Evolutionary conservation across 1,140 invertebrate species (phyloP), one percentile per base, ranked within the genome.

Genomic region (Bombus pascuorum): DNA sequence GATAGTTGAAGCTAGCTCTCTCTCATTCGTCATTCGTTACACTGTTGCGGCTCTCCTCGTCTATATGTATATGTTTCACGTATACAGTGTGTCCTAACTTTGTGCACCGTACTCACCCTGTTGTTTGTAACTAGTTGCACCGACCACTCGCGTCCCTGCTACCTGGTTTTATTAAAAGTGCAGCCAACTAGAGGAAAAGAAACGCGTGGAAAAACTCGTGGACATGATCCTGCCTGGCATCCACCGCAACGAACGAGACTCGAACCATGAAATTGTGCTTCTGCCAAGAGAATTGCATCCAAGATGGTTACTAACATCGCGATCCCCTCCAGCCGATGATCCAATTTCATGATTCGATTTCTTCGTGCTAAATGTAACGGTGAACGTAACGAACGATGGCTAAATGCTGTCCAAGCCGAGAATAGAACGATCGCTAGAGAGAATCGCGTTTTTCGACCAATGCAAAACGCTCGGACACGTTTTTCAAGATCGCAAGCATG

Each of bases 71-170:
- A 65, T 78, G 75, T 77, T 62, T 66, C 32, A 75, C 47, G 28
- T 75, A 53, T n/a, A 79, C 83, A 78, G n/a, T 74, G 78, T 85
- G 57, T 85, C 79, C 79, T 81, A 85, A 85, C 83, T 74, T 68
- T 57, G 59, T 66, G 78, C 62, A 85, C 76, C 68, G n/a, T 72
- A 62, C 68, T 44, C 66, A 72, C 66, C 70, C 39, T 44, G 78
- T 74, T 85, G 84, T 81, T 42, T 68, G 71, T 85, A 70, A 81
- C 78, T 85, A 81, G 71, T 59, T 42, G 79, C 72, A 81, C 70
- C 70, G n/a, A 47, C 18, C 66, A 44, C 28, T 57, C 75, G 65
- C 72, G 57, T 73, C 4, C 34, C 53, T 25, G 39, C n/a, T 34
- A 47, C 53, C 70, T 53, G 12, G 44, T 81, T 42, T 59, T 42